phyloP scores from a whole-genome alignment of 2,797 vertebrate genomes.

The Perodicticus potto region DNA sequence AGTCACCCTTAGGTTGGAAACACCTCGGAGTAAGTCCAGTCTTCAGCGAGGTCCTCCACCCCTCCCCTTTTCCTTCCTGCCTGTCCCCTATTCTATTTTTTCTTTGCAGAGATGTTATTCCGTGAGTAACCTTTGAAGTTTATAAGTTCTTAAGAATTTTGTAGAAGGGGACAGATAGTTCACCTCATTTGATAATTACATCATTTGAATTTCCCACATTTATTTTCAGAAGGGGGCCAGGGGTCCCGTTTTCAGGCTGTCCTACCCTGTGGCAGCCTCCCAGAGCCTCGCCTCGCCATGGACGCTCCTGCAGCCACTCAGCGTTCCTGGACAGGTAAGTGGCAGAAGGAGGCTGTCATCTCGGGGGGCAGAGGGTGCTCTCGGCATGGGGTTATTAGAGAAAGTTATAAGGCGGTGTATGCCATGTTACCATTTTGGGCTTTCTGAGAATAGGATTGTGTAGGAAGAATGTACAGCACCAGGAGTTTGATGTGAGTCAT shows the following conservation, averaged over 20 bases:
- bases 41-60: not conserved
- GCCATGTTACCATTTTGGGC: conserved; percentile 57
- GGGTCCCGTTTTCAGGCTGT: not conserved
- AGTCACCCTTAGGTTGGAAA: not conserved
- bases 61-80: not conserved
- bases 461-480: conserved; percentile 49
- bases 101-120: not conserved
- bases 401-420: not conserved
- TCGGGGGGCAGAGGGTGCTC: not conserved
- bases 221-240: conserved; percentile 59
- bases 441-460: conserved; percentile 71
- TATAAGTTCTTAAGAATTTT: not conserved
- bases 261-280: not conserved
- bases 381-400: not conserved
- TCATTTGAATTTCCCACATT: conserved; percentile 59
- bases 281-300: not conserved
- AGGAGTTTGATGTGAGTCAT: conserved; percentile 68
- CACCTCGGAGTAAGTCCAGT: not conserved
- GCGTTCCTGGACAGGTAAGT: conserved; percentile 84
- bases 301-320: accelerated
- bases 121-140: not conserved
- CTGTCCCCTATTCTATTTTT: not conserved
- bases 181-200: not conserved
- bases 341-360: not conserved
- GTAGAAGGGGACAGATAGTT: not conserved